phyloP scores from a whole-genome alignment of 1,140 invertebrate genomes.

The Zaprionus davidi region DNA sequence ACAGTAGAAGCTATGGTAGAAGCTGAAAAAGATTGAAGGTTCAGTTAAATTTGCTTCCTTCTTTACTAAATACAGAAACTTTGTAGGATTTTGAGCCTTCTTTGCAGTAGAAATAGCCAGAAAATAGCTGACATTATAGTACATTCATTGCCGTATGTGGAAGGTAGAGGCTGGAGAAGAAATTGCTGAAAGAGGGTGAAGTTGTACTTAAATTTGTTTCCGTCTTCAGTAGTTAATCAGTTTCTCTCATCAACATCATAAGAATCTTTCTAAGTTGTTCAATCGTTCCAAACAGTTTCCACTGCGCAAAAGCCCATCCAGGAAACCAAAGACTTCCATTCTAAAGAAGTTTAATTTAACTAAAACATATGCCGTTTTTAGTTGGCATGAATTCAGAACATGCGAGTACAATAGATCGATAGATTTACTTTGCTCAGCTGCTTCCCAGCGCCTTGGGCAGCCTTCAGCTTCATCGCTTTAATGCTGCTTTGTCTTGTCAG shows the following conservation, averaged over 20 bases:
- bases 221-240: no score
- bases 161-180: no score
- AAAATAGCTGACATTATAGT: no score
- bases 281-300: neutral
- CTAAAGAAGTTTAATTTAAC: no score
- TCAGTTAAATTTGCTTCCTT: neutral
- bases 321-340: neutral
- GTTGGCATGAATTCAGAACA: neutral
- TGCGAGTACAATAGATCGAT: constrained; percentile 14
- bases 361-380: neutral
- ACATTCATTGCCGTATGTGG: no score
- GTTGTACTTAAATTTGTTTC: no score
- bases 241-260: no score
- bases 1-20: neutral
- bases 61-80: neutral
- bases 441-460: constrained; percentile 8
- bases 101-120: no score
- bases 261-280: no score
- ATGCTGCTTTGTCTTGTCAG: constrained; percentile 40
- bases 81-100: neutral
- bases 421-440: constrained; percentile 1
- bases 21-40: neutral
- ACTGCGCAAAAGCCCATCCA: neutral
- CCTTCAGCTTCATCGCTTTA: constrained; percentile 27
- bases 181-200: no score